These are phyloP conservation scores for Ia io DNA, from an alignment of 2,113 vertebrate species.

Conservation along the genomic window DNA sequence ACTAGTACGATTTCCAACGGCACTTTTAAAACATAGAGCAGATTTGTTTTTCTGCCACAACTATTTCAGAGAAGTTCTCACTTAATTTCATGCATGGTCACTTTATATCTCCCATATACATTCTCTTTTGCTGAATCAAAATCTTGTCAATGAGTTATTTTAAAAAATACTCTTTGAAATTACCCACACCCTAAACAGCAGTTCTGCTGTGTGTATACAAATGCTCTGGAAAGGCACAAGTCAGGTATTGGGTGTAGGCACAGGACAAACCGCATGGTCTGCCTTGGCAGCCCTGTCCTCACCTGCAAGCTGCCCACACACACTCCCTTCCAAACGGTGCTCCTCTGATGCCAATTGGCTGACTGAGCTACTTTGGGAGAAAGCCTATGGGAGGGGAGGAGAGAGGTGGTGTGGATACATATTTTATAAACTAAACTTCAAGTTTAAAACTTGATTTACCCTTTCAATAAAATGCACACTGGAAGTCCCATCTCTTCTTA, in stretches of 20 bases:
- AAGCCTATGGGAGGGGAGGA: not conserved
- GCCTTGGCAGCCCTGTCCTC: slow-evolving; percentile 67
- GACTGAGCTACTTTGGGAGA: slow-evolving; percentile 32
- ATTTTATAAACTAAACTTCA: slow-evolving; percentile 45
- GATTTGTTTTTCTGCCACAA: slow-evolving; percentile 31
- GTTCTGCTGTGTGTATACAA: slow-evolving; percentile 63
- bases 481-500: not conserved
- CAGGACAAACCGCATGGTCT: slow-evolving; percentile 71
- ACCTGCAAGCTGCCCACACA: slow-evolving; percentile 74
- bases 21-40: slow-evolving; percentile 10
- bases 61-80: not conserved
- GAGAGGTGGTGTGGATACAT: slow-evolving; percentile 31
- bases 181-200: slow-evolving; percentile 59
- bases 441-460: slow-evolving; percentile 16
- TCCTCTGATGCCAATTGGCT: slow-evolving; percentile 58
- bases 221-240: slow-evolving; percentile 60
- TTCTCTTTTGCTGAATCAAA: slow-evolving; percentile 30
- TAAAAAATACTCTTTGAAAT: slow-evolving; percentile 57
- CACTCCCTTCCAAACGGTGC: slow-evolving; percentile 58
- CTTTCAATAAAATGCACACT: slow-evolving; percentile 21
- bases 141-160: slow-evolving; percentile 49
- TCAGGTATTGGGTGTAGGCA: slow-evolving; percentile 67
- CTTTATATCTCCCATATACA: slow-evolving; percentile 35
- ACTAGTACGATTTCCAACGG: slow-evolving; percentile 9
- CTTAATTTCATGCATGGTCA: not conserved